Conservation (phyloP, 2,113 vertebrate genomes). For the Bungarus multicinctus region DNA sequence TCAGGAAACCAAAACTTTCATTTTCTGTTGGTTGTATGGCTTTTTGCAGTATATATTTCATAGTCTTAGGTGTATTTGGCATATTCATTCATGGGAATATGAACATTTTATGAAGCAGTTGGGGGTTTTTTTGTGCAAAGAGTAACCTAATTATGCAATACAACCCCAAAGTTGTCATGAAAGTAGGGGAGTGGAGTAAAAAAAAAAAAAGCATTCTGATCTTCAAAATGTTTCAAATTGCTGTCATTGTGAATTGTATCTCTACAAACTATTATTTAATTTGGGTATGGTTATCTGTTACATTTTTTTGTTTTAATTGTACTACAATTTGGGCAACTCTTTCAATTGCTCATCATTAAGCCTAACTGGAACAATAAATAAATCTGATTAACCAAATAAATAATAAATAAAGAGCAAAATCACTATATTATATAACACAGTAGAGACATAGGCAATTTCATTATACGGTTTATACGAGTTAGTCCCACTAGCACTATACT, state of each 20-base stretch:
- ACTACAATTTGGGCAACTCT: neutral
- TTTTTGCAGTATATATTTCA: neutral
- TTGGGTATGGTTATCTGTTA: neutral
- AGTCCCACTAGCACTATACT: neutral
- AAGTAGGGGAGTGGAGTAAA: neutral
- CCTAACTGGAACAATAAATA: neutral
- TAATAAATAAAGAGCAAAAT: neutral
- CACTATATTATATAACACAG: neutral
- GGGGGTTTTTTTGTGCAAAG: neutral
- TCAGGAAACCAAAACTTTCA: neutral
- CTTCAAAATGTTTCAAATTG: neutral
- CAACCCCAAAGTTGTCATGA: neutral
- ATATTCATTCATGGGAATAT: neutral
- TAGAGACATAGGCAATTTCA: neutral
- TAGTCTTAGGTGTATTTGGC: neutral
- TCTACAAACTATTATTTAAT: neutral
- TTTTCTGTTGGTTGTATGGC: neutral
- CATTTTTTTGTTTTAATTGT: neutral
- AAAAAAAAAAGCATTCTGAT: neutral
- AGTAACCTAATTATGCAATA: neutral
- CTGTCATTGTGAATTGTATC: neutral
- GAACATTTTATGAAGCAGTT: neutral
- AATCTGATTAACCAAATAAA: neutral
- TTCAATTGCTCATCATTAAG: neutral
- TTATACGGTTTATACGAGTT: neutral